Base-by-base conservation (phyloP, 2,888 invertebrate genomes). In the Dendrolimus houi region DNA sequence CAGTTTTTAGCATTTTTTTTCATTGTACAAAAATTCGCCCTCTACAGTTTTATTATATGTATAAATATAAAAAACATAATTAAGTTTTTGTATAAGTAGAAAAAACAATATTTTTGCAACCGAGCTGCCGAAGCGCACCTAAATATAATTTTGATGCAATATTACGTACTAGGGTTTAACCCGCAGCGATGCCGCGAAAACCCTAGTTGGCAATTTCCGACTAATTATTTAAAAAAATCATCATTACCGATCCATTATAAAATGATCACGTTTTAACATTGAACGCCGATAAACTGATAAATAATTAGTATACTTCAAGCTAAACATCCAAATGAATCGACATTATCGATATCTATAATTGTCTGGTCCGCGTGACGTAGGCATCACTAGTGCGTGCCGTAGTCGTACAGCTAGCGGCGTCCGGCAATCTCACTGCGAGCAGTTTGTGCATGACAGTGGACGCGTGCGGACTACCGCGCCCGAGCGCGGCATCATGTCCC, bases 321-420 rank as follows among this genome's bases (percentile, higher is more conserved):
- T 70, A 72, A 75, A 63, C 60, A 59, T 62, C 65, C 71, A 75
- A 80, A 79, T 72, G 64, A 75, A 69, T 75, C 64, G 61, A 63
- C 68, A 75, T 77, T 71, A 83, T 85, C 83, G 84, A 85, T 79
- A 79, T 83, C 79, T 84, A 83, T 83, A 84, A 83, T 77, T 74
- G 62, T 66, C 57, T 59, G 57, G 65, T 61, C 66, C 64, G 68
- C 68, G 59, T 68, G 71, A 67, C 61, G 60, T 58, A 65, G 60
- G 66, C 82, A 74, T 76, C 85, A 78, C 84, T 85, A 83, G 67
- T 57, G 55, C 55, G 62, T 54, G 63, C 57, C 64, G 65, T 63
- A 9, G 47, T 47, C 47, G 63, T 60, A 65, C 58, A 56, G 63
- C 54, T 53, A 55, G 60, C 64, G 29, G 58, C 54, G 58, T 56